Evolutionary conservation across 1,140 invertebrate genomes (phyloP), one percentile per base, ranked within the genome.

Genomic region (Nilaparvata lugens): DNA sequence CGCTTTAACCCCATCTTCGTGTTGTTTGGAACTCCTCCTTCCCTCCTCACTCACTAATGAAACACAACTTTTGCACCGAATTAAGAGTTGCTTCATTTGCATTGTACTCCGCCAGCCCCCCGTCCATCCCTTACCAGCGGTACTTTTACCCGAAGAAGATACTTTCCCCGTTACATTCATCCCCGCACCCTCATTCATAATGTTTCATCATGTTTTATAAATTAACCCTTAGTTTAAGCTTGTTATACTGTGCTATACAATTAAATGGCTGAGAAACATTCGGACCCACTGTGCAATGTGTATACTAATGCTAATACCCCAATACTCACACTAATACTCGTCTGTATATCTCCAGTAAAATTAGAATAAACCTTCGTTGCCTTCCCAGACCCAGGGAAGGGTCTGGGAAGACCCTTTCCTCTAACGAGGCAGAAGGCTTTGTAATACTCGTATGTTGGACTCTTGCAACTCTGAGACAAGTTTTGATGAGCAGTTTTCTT

Each of bases 61-160:
- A 55, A 55, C 53, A 31, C 53, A 55, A 55, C 53, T 55, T 55
- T 55, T 55, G 53, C 53, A 55, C 53, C 53, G 53, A 55, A 55
- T 55, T 55, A 55, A 55, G 53, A 55, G 53, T 16, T 31, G 53
- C 53, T 55, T 55, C 53, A 55, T 55, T 55, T 55, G 53, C 53
- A 55, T 55, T 31, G 25, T 31, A 19, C 18, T 31, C 23, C 9
- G 5, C 21, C 19, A 11, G 11, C 45, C 45, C 45, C 45, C 45
- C 21, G 11, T 48, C 18, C 16, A 18, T 48, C 21, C 45, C 4
- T 18, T 9, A 7, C 5, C 45, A 48, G 21, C 14, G 16, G 45
- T 48, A 19, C 45, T 48, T 19, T 19, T 11, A 48, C 45, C 45
- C 45, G 31, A 9, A 35, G 31, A 35, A 35, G 31, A 35, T 35